phyloP scores from a whole-genome alignment of 1,140 invertebrate genomes.

The Druon quercuslanigerum region DNA sequence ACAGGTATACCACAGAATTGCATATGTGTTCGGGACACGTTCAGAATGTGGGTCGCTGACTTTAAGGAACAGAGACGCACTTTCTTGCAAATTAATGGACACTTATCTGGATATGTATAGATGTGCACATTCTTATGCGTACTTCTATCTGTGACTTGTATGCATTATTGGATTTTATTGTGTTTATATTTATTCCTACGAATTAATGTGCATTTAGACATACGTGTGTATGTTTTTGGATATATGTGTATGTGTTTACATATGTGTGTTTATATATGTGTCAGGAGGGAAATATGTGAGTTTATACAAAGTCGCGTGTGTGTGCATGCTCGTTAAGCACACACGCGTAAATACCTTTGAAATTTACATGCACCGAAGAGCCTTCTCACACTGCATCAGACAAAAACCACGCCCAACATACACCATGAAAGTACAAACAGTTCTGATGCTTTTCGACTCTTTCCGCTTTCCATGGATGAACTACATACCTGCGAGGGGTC shows the following conservation, averaged over 20 bases:
- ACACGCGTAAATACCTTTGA: constrained; percentile 31
- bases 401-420: constrained; percentile 55
- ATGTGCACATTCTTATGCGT: too few relatives aligned
- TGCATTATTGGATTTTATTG: too few relatives aligned
- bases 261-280: too few relatives aligned
- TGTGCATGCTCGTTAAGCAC: background rate
- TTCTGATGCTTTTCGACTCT: constrained; percentile 50
- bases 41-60: constrained; percentile 69
- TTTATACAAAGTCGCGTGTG: constrained; percentile 1
- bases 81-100: constrained; percentile 46
- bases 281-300: too few relatives aligned
- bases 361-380: constrained; percentile 49
- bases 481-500: constrained; percentile 37
- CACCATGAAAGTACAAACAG: constrained; percentile 34
- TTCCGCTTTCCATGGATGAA: constrained; percentile 54
- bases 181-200: too few relatives aligned
- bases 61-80: constrained; percentile 60
- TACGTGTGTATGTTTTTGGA: too few relatives aligned
- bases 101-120: background rate
- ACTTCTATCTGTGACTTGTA: too few relatives aligned
- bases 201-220: too few relatives aligned
- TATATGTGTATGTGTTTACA: too few relatives aligned
- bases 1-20: background rate
- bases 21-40: constrained; percentile 51
- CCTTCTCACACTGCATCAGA: constrained; percentile 52